phyloP scores from a whole-genome alignment of 2,888 invertebrate species.

The Melinopterus prodromus region DNA sequence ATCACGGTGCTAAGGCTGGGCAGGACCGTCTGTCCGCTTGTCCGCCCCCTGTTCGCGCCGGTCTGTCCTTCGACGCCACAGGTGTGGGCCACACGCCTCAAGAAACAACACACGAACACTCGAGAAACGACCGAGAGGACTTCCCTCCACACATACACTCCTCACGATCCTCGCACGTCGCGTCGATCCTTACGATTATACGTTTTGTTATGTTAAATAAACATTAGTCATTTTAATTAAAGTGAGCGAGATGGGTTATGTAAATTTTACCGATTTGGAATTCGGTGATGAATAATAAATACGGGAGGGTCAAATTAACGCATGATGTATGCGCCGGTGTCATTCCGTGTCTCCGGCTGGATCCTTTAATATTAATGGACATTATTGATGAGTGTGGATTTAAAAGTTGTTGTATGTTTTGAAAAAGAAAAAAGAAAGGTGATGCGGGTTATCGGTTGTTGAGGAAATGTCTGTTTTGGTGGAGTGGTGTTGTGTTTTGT shows the following conservation, averaged over 20 bases:
- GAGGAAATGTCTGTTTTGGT: background rate
- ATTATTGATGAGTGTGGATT: conserved; percentile 44
- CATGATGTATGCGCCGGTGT: conserved; percentile 54
- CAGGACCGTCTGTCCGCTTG: conserved; percentile 38
- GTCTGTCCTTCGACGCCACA: conserved; percentile 45
- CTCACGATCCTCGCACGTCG: conserved; percentile 44
- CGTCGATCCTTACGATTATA: conserved; percentile 58
- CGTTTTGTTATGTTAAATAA: conserved; percentile 60
- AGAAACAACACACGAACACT: conserved; percentile 20
- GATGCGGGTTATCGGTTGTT: background rate
- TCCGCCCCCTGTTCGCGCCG: conserved; percentile 49
- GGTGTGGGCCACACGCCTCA: conserved; percentile 55
- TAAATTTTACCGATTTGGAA: conserved; percentile 51
- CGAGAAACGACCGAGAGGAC: conserved; percentile 6
- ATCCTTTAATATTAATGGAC: conserved; percentile 45
- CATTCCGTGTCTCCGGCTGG: conserved; percentile 36
- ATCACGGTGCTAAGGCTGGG: conserved; percentile 40
- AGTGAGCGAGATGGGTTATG: conserved; percentile 54
- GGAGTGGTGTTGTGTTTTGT: too few relatives aligned
- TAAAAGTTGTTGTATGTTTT: conserved; percentile 38
- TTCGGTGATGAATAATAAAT: conserved; percentile 52
- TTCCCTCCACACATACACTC: conserved; percentile 6
- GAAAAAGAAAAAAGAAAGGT: conserved; percentile 24
- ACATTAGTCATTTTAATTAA: conserved; percentile 61
- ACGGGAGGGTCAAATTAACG: conserved; percentile 55